These are phyloP conservation scores for Ormyrus thymus DNA, from an alignment of 2,888 invertebrate species.

Conservation along the genomic window DNA sequence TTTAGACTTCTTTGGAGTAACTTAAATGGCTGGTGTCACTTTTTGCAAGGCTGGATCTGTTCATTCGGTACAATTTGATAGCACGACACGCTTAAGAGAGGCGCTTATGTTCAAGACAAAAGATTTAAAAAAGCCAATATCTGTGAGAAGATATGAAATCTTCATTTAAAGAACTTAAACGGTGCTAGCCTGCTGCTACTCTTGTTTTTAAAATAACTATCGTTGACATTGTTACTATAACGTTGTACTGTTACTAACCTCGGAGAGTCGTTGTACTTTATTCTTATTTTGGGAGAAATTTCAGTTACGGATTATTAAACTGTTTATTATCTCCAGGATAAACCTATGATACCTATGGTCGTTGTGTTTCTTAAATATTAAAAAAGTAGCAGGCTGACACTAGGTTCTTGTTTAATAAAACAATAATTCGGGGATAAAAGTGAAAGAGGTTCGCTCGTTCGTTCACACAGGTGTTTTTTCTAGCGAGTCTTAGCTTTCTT, in stretches of 20 bases:
- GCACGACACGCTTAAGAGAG: conserved; percentile 55
- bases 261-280: conserved; percentile 49
- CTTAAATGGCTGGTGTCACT: conserved; percentile 48
- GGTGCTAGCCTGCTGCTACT: conserved; percentile 51
- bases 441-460: conserved; percentile 57
- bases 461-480: conserved; percentile 54
- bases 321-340: conserved; percentile 50
- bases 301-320: conserved; percentile 43
- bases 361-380: conserved; percentile 50
- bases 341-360: conserved; percentile 41
- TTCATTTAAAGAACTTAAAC: conserved; percentile 33
- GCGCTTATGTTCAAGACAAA: conserved; percentile 53
- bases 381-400: conserved; percentile 47
- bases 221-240: conserved; percentile 56
- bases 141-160: conserved; percentile 47
- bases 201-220: conserved; percentile 55
- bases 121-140: conserved; percentile 29
- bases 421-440: conserved; percentile 53
- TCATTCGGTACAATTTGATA: conserved; percentile 53
- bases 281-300: conserved; percentile 54
- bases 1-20: conserved; percentile 52
- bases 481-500: conserved; percentile 57
- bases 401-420: conserved; percentile 47
- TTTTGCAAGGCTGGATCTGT: conserved; percentile 50
- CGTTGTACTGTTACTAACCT: conserved; percentile 52